Conservation (phyloP, 2,113 vertebrate genomes). For the Coreoperca whiteheadi region DNA sequence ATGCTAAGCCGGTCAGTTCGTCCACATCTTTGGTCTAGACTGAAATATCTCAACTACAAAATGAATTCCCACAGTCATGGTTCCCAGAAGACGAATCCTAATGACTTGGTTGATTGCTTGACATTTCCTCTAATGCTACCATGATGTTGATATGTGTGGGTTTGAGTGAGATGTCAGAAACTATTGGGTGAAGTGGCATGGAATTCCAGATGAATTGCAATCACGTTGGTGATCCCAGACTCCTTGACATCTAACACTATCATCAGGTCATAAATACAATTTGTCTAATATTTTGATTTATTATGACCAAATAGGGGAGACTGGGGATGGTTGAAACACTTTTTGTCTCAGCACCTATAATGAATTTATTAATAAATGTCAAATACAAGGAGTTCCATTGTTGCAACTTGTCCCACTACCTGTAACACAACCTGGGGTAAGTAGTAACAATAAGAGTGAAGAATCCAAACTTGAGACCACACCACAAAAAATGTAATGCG, state of each 20-base stretch:
- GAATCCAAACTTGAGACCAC: too few relatives aligned
- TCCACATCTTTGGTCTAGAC: background rate
- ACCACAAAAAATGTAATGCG: too few relatives aligned
- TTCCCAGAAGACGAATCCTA: constrained; percentile 24
- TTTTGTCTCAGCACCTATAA: too few relatives aligned
- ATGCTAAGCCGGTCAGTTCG: too few relatives aligned
- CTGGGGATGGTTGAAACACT: too few relatives aligned
- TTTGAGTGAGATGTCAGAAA: background rate
- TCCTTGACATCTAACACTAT: background rate
- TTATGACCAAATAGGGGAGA: background rate
- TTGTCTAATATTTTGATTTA: background rate
- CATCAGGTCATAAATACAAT: background rate
- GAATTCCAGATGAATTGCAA: background rate
- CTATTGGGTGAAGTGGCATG: background rate
- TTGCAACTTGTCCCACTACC: too few relatives aligned
- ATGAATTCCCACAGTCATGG: too few relatives aligned
- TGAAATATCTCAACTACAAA: background rate
- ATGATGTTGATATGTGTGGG: constrained; percentile 1
- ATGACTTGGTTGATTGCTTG: constrained; percentile 11
- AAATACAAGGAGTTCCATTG: too few relatives aligned
- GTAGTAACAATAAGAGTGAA: too few relatives aligned
- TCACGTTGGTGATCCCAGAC: background rate
- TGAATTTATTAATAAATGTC: too few relatives aligned
- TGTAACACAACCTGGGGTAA: too few relatives aligned
- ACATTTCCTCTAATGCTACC: background rate